Conservation (phyloP, 1,140 invertebrate species). For the Macrosteles quadrilineatus region DNA sequence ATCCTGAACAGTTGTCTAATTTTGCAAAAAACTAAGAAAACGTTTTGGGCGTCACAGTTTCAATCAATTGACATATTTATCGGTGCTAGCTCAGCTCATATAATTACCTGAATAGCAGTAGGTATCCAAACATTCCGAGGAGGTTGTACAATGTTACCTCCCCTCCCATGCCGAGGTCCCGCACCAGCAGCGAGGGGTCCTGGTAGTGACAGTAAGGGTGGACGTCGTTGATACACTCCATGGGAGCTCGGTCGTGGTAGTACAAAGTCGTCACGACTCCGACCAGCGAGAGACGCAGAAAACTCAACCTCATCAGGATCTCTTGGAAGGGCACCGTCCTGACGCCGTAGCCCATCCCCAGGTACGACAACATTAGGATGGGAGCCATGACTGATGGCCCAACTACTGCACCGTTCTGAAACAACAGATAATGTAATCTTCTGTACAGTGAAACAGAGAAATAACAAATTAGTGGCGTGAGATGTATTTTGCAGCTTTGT, state of each 20-base stretch:
- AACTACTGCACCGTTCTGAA: slow-evolving; percentile 51
- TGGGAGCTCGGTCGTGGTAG: slow-evolving; percentile 50
- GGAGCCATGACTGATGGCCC: slow-evolving; percentile 48
- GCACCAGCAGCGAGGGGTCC: slow-evolving; percentile 45
- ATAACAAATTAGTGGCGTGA: no score
- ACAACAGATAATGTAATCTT: no score
- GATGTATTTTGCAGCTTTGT: no score
- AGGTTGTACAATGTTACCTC: slow-evolving; percentile 46
- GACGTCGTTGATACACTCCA: slow-evolving; percentile 35
- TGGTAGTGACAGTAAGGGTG: slow-evolving; percentile 44
- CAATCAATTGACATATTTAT: no score
- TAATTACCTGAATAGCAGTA: slow-evolving; percentile 48
- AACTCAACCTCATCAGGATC: slow-evolving; percentile 58
- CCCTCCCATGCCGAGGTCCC: slow-evolving; percentile 55
- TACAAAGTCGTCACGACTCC: slow-evolving; percentile 57
- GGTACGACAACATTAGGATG: slow-evolving; percentile 49
- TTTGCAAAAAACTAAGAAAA: no score
- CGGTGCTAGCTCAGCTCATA: no score
- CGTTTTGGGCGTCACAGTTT: no score
- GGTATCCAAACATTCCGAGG: slow-evolving; percentile 51
- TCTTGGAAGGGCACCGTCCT: slow-evolving; percentile 55
- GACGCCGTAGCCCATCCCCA: slow-evolving; percentile 51
- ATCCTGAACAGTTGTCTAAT: no score
- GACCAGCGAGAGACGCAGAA: slow-evolving; percentile 59
- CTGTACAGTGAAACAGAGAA: no score